Base-by-base conservation (phyloP, 2,113 vertebrate genomes). In the Cebus imitator region DNA sequence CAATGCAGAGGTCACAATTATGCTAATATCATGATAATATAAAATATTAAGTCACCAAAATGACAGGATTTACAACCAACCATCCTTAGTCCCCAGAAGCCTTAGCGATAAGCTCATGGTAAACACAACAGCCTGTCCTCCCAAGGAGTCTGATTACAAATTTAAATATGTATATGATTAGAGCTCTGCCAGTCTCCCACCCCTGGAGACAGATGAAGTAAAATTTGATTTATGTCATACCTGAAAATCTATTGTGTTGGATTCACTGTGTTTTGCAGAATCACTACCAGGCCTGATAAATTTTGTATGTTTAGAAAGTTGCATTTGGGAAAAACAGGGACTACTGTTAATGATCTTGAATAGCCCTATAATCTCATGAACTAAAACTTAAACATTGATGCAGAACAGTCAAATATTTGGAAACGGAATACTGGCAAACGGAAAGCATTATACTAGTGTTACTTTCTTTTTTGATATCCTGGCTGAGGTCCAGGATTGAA, bases 11-110 rank as follows among this genome's bases (percentile, higher is more conserved):
- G 98, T 98, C 98, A 98, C 98, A 98, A 98, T 98, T 98, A 98
- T 98, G 98, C 98, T 98, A 98, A 98, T 98, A 98, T 97, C 97
- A 98, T 98, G 92, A 98, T 98, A 98, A 98, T 98, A 98, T 98
- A 98, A 98, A 99, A 98, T 98, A 98, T 98, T 98, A 98, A 98
- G 98, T 98, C 98, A 97, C 98, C 97, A 98, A 97, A 98, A 98
- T 98, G 98, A 98, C 98, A 98, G 98, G 98, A 98, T 98, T 98
- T 98, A 98, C 97, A 98, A 94, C 97, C 97, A 97, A 85, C 90
- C 98, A 95, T 98, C 98, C 97, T 98, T 90, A 97, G 88, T 98
- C 97, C 97, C 97, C 98, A 96, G 98, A 97, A 98, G 97, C 96
- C 96, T 97, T 97, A 92, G 97, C 82, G 68, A 96, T 98, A 98